phyloP scores from a whole-genome alignment of 2,797 vertebrate species.

The Echiichthys vipera region DNA sequence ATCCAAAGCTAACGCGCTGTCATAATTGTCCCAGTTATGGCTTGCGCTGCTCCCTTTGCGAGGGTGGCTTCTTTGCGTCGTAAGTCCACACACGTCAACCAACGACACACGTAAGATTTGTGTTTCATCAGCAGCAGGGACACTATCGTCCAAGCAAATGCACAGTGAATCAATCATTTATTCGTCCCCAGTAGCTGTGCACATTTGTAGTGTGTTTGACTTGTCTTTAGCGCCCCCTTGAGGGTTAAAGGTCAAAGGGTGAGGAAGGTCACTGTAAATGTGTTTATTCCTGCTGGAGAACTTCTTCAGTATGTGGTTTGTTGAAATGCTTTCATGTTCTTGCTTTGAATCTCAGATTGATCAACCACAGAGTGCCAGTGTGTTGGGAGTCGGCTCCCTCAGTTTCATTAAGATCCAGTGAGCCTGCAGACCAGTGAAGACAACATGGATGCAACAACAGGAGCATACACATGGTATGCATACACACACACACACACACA shows the following conservation, averaged over 20 bases:
- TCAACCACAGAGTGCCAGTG: not conserved
- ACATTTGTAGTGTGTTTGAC: not conserved
- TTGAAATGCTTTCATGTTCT: not conserved
- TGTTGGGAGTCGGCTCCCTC: not conserved
- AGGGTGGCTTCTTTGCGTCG: too few relatives aligned
- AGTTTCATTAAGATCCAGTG: not conserved
- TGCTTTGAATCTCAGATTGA: conserved; percentile 18
- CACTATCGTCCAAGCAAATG: too few relatives aligned
- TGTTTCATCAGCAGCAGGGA: too few relatives aligned
- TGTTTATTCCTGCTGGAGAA: not conserved
- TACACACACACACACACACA: not conserved
- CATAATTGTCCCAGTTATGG: too few relatives aligned
- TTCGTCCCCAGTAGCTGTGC: too few relatives aligned
- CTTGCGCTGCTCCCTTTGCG: too few relatives aligned
- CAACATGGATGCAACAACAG: conserved; percentile 1
- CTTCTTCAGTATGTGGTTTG: not conserved
- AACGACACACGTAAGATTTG: too few relatives aligned
- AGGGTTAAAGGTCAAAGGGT: not conserved
- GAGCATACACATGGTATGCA: not conserved
- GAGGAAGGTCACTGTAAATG: not conserved
- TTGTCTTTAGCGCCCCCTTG: not conserved
- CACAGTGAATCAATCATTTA: too few relatives aligned
- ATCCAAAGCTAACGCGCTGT: too few relatives aligned
- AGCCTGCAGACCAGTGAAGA: conserved; percentile 5
- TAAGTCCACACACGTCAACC: too few relatives aligned